Evolutionary conservation across 2,797 vertebrate species (phyloP), one percentile per base, ranked within the genome.

Genomic region (Neostethus bicornis): DNA sequence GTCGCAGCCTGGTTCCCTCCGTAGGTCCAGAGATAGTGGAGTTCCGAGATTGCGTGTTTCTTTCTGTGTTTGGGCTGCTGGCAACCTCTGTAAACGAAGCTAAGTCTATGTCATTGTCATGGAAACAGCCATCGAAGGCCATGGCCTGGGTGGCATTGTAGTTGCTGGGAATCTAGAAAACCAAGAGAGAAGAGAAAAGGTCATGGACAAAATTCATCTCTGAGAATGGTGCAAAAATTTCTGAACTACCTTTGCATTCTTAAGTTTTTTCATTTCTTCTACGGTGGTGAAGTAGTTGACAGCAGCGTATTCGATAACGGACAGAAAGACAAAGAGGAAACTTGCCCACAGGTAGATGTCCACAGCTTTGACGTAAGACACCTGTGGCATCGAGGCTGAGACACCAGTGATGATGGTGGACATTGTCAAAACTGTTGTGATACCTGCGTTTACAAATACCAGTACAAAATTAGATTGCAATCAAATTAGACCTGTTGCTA

Each of bases 361-460:
- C 83, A 96, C 93, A 1, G 95, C 95, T 87, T 96, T 96, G 81
- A 96, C 89, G 28, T 97, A 96, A 86, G 95, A 96, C 90, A 96
- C 94, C 90, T 96, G 94, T 45, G 93, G 94, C 94, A 94, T 95
- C 64, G 95, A 96, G 80, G 93, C 90, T 44, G 92, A 95, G 76
- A 94, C 90, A 21, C 94, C 94, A 0, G 94, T 96, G 87, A 95
- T 93, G 80, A 97, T 93, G 29, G 94, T 96, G 55, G 94, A 94
- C 96, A 97, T 96, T 26, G 95, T 96, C 83, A 96, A 85, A 76
- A 95, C 94, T 0, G 93, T 95, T 45, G 94, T 96, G 89, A 97
- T 95, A 64, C 95, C 95, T 97, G 81, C 2, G 76, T 9, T 61
- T 51, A 77, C 39, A 70, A 25, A 12, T 35, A 50, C 0, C 34